phyloP scores from a whole-genome alignment of 2,797 vertebrate genomes.

The Tangara arthus region DNA sequence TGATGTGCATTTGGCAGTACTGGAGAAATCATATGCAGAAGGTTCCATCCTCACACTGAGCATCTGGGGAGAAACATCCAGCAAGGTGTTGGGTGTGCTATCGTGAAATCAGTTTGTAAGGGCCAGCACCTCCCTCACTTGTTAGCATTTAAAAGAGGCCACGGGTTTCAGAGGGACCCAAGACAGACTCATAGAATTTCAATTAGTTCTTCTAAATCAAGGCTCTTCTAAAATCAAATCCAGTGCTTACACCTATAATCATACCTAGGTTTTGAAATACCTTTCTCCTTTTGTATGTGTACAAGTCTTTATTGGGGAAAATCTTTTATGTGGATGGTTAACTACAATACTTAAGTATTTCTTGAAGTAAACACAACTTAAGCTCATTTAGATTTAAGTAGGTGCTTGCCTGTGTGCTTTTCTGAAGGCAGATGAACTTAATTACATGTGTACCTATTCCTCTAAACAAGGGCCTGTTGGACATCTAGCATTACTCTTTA shows the following conservation, averaged over 20 bases:
- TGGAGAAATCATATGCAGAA: not conserved
- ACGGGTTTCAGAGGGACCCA: not conserved
- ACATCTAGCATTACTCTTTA: not conserved
- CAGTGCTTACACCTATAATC: conserved; percentile 1
- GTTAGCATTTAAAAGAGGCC: conserved; percentile 31
- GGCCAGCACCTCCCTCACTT: not conserved
- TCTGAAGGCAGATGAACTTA: conserved; percentile 32
- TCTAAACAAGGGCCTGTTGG: not conserved
- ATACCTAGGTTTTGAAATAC: not conserved
- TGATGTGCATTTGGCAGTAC: not conserved
- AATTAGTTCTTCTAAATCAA: not conserved
- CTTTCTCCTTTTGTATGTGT: not conserved
- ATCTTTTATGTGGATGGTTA: conserved; percentile 3
- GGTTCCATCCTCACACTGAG: not conserved
- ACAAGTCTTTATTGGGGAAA: not conserved
- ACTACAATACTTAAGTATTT: conserved; percentile 30
- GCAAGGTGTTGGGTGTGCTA: not conserved
- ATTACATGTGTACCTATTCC: not conserved
- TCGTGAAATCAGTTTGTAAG: not conserved
- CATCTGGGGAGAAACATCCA: not conserved
- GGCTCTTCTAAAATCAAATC: conserved; percentile 9
- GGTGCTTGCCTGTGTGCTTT: not conserved
- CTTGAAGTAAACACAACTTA: conserved; percentile 43
- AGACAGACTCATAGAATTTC: not conserved
- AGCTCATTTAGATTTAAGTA: conserved; percentile 25